Base-by-base conservation (phyloP, 2,797 vertebrate species). In the Graptemys geographica region DNA sequence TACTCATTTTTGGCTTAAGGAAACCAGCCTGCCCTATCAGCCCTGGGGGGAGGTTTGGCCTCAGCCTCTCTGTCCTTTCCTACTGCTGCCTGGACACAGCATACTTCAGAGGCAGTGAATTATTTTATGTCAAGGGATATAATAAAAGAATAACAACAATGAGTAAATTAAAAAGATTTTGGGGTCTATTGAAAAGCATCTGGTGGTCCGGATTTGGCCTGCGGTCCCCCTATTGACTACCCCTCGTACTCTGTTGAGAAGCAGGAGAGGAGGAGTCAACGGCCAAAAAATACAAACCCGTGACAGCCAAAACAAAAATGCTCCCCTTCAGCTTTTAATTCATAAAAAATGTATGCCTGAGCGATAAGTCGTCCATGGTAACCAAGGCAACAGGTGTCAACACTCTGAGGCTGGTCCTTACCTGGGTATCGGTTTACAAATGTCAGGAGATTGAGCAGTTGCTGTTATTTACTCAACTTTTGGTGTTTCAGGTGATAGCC, bases 391-490 rank as follows among this genome's bases (percentile, higher is more conserved):
- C 98, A 84, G 97, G 97, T 96, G 97, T 98, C 99, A 99, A 99
- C 98, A 98, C 93, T 90, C 90, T 92, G 89, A 72, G 86, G 96
- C 98, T 97, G 96, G 96, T 97, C 97, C 97, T 97, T 98, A 97
- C 98, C 98, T 97, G 93, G 98, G 97, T 98, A 98, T 98, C 95
- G 91, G 93, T 98, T 98, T 97, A 98, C 98, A 98, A 98, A 98
- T 95, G 98, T 97, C 97, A 94, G 96, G 90, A 95, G 98, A 97
- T 98, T 97, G 96, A 92, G 97, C 97, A 98, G 98, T 98, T 98
- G 97, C 98, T 97, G 96, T 97, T 99, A 98, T 99, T 99, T 99
- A 98, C 98, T 98, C 98, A 98, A 98, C 98, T 98, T 98, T 90
- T 96, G 98, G 97, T 97, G 98, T 98, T 99, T 95, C 98, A 97